A percentile compares a stretch with the other conserved stretches of the same genome.
Evolutionary conservation across 2,113 vertebrate genomes (phyloP).

Genomic region (cat (Felis catus)): F.catus_Fca126_mat1.0 CM031418.1:123296001-123296500

Average conservation of each 20-base stretch:
- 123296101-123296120: conserved; percentile 11
- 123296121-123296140: background rate
- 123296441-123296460: background rate
- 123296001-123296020: background rate
- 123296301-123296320: background rate
- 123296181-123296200: background rate
- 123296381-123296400: background rate
- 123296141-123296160: background rate
- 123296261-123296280: background rate
- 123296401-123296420: background rate
- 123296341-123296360: background rate
- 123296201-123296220: background rate
- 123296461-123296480: background rate
- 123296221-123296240: background rate
- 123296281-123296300: background rate
- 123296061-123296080: background rate
- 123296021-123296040: background rate
- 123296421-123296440: background rate
- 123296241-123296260: background rate
- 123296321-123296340: background rate
- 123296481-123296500: conserved; percentile 23
- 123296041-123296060: background rate
- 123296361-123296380: background rate
- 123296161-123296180: background rate
- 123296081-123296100: background rate